Evolutionary conservation across 2,888 invertebrate species (phyloP).

Genomic region (Nephrotoma appendiculata): DNA sequence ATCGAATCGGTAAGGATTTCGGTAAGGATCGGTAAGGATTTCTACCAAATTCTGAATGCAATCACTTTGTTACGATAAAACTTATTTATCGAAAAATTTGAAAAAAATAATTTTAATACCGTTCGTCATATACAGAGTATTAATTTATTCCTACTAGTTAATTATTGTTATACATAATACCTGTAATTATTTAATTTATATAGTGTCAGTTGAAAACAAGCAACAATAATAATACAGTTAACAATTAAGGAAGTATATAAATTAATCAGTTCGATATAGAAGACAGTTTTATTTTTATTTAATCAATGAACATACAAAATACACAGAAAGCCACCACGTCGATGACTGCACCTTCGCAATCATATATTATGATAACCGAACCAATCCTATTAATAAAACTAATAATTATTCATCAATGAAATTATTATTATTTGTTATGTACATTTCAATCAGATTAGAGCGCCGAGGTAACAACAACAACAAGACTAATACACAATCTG

Average conservation of each 20-base stretch:
- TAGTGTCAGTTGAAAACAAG: no score
- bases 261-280: not conserved
- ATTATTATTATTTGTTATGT: not conserved
- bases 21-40: no score
- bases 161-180: no score
- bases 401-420: not conserved
- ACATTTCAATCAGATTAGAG: not conserved
- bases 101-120: no score
- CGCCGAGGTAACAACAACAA: not conserved
- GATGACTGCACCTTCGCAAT: not conserved
- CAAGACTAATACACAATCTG: not conserved
- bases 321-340: not conserved
- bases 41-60: no score
- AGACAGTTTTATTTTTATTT: not conserved
- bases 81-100: no score
- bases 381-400: not conserved
- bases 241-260: not conserved
- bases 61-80: no score
- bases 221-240: not conserved
- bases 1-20: no score
- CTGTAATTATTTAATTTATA: no score
- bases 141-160: no score
- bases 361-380: not conserved
- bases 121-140: no score
- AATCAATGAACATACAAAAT: not conserved